Evolutionary conservation across 2,888 invertebrate genomes (phyloP).

Genomic region (Rotaria magnacalcarata): DNA sequence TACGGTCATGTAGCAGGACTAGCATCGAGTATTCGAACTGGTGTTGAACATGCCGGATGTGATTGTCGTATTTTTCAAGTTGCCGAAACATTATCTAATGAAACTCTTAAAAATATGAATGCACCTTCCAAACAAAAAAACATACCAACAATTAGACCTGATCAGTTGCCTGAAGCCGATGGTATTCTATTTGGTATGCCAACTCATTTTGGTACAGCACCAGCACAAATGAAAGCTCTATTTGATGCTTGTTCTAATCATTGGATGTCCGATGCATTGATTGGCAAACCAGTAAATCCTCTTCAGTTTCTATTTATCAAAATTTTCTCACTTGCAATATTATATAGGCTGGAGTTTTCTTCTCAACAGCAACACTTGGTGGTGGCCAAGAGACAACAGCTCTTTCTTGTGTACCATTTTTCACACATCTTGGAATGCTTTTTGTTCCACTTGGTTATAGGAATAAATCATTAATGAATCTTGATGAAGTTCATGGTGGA

Average conservation of each 20-base stretch:
- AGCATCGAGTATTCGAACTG: conserved; percentile 37
- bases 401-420: conserved; percentile 44
- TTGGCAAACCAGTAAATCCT: background rate
- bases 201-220: conserved; percentile 41
- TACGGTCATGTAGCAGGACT: conserved; percentile 45
- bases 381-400: conserved; percentile 45
- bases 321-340: background rate
- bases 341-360: conserved; percentile 32
- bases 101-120: conserved; percentile 41
- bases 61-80: conserved; percentile 40
- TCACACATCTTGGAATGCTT: conserved; percentile 43
- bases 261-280: conserved; percentile 36
- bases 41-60: conserved; percentile 44
- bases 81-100: conserved; percentile 41
- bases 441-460: conserved; percentile 40
- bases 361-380: conserved; percentile 37
- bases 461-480: conserved; percentile 28
- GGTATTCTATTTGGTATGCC: conserved; percentile 44
- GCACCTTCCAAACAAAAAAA: conserved; percentile 38
- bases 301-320: too few relatives aligned
- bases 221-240: conserved; percentile 43
- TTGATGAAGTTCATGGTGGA: conserved; percentile 15
- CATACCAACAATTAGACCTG: conserved; percentile 29
- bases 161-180: conserved; percentile 41
- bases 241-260: conserved; percentile 42